These are phyloP conservation scores for Mus musculus DNA, from an alignment of 2,113 vertebrate genomes.

Conservation along the genomic window DNA sequence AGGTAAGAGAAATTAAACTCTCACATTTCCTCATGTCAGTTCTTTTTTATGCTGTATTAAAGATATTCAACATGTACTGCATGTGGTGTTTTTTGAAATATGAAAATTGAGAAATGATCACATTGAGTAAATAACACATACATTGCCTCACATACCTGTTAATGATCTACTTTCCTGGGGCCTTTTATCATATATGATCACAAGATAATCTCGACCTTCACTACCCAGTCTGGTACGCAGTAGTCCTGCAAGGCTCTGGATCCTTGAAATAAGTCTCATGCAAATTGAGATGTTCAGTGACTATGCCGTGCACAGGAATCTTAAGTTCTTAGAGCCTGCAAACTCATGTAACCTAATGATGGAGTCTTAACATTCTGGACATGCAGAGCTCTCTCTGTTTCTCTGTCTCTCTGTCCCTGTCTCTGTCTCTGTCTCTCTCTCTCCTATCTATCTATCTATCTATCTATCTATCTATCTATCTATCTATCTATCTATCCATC, in stretches of 20 bases:
- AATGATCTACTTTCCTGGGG: not conserved
- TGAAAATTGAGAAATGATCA: not conserved
- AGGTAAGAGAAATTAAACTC: conserved; percentile 88
- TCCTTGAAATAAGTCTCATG: not conserved
- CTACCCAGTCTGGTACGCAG: not conserved
- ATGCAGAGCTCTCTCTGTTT: not conserved
- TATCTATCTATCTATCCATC: not conserved
- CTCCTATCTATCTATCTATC: no score
- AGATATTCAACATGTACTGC: not conserved
- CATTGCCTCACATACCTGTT: not conserved
- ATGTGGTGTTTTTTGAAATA: not conserved
- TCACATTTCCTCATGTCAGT: not conserved
- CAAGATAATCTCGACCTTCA: not conserved
- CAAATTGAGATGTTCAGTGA: not conserved
- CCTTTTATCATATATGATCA: not conserved
- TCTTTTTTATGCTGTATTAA: not conserved
- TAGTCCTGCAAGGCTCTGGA: not conserved
- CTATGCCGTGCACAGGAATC: not conserved
- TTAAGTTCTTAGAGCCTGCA: not conserved
- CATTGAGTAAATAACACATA: not conserved
- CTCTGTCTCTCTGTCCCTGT: no score
- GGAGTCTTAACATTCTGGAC: conserved; percentile 3
- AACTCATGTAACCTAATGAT: not conserved
- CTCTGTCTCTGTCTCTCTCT: no score
- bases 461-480: not conserved